Percentiles rank a stretch among this genome's conserved stretches.
Evolutionary conservation across 2,797 vertebrate species (phyloP).

Genomic region (Hoplostethus atlanticus): DNA sequence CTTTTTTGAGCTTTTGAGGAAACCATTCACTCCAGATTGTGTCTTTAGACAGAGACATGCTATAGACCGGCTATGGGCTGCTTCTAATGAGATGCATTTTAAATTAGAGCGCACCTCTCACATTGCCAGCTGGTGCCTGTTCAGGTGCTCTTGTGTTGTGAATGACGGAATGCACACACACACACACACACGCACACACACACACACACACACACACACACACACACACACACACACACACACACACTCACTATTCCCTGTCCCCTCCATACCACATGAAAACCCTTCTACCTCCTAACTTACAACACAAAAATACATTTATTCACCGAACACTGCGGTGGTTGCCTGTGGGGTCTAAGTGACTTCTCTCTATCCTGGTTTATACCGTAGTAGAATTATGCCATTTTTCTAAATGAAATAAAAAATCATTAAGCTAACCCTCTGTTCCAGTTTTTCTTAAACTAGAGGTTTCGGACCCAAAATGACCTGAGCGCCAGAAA

Average conservation of each 20-base stretch:
- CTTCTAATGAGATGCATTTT: constrained; percentile 85
- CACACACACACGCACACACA: constrained; percentile 44
- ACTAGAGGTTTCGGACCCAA: constrained; percentile 13
- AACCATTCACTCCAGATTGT: constrained; percentile 68
- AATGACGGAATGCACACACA: constrained; percentile 73
- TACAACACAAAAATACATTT: constrained; percentile 42
- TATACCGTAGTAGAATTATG: constrained; percentile 73
- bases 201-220: constrained; percentile 36
- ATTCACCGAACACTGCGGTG: constrained; percentile 18
- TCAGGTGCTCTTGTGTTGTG: constrained; percentile 82
- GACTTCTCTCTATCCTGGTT: constrained; percentile 71
- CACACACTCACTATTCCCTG: constrained; percentile 57
- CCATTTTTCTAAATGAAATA: constrained; percentile 61
- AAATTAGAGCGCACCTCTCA: constrained; percentile 84
- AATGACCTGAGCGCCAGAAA: constrained; percentile 35
- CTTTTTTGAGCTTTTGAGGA: constrained; percentile 36
- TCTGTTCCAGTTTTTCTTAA: constrained; percentile 18
- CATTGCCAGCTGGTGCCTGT: constrained; percentile 84
- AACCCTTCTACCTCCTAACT: constrained; percentile 40
- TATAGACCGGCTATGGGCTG: constrained; percentile 78
- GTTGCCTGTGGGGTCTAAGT: constrained; percentile 54
- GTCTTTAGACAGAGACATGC: constrained; percentile 67
- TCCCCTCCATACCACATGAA: constrained; percentile 59
- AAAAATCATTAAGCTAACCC: constrained; percentile 56
- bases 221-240: constrained; percentile 37